Evolutionary conservation across 2,797 vertebrate genomes (phyloP).

Genomic region (Argentina silus): DNA sequence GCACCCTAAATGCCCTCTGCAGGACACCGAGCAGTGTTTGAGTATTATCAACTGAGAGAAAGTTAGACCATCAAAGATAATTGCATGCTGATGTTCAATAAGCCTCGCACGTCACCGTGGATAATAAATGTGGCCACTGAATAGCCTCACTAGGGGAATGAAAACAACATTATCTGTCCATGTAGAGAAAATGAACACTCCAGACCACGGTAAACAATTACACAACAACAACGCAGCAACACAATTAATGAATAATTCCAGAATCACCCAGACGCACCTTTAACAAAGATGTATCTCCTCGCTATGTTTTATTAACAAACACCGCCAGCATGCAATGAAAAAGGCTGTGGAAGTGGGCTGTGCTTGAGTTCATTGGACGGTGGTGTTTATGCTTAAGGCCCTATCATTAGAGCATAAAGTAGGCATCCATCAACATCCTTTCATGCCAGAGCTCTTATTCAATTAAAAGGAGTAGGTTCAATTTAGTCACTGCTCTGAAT

Average conservation of each 20-base stretch:
- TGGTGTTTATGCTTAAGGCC: constrained; percentile 38
- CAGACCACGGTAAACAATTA: constrained; percentile 69
- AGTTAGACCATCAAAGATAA: constrained; percentile 75
- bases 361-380: constrained; percentile 58
- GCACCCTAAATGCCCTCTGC: not conserved
- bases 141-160: constrained; percentile 65
- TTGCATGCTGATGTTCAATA: constrained; percentile 77
- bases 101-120: constrained; percentile 70
- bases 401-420: constrained; percentile 34
- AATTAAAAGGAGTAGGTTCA: too few relatives aligned
- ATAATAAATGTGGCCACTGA: constrained; percentile 69
- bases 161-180: constrained; percentile 69
- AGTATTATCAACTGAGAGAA: constrained; percentile 43
- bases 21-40: not conserved
- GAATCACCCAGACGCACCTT: constrained; percentile 53
- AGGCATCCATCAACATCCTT: constrained; percentile 50
- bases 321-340: constrained; percentile 8
- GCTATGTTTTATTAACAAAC: constrained; percentile 8
- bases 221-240: constrained; percentile 60
- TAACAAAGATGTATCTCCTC: constrained; percentile 64
- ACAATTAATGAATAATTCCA: constrained; percentile 65
- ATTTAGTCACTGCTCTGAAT: too few relatives aligned
- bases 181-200: constrained; percentile 64
- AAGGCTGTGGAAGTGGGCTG: constrained; percentile 33
- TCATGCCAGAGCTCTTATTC: too few relatives aligned